Evolutionary conservation across 2,797 vertebrate genomes (phyloP), one percentile per base, ranked within the genome.

Genomic region (Tragelaphus eurycerus): DNA sequence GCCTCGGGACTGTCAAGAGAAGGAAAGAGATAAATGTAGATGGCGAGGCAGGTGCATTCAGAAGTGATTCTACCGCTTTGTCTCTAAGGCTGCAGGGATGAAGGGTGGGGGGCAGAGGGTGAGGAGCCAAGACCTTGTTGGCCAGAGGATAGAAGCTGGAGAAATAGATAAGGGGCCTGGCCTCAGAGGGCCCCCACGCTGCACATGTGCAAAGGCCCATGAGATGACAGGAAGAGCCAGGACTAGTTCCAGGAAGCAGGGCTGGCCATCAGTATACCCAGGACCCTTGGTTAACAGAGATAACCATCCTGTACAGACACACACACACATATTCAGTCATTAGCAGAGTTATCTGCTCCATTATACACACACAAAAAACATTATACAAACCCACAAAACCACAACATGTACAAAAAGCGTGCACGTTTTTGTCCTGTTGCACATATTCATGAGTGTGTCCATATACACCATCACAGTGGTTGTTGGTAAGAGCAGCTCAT

Each of bases 391-490:
- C 64, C 48, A 88, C 38, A 27, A 19, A 89, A 76, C 67, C 10
- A 34, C n/a, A 71, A 38, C 34, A 38, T 12, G 67, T 7, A 38
- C 67, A 38, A 71, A 71, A 38, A 71, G 87, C 54, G 57, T 7
- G 31, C 4, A 59, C 1, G 55, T 29, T 93, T 92, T 59, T 57
- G 86, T 52, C 54, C 31, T 21, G 55, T 25, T 50, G 54, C 7
- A 43, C 38, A 86, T 21, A 38, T 10, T 76, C 59, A 27, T 34
- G 55, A 23, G 14, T 90, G 31, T 81, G 38, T 64, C 50, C 60
- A 48, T 7, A 86, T 67, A 79, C 50, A 67, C 48, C 19, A 1
- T 95, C 95, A 94, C 97, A 97, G 96, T 92, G 81, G 38, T 95
- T 94, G 90, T n/a, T 27, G 52, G 43, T 31, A 15, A 96, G 52